Evolutionary conservation across 2,797 vertebrate species (phyloP), one percentile per base, ranked within the genome.

Genomic region (Diceros bicornis): DNA sequence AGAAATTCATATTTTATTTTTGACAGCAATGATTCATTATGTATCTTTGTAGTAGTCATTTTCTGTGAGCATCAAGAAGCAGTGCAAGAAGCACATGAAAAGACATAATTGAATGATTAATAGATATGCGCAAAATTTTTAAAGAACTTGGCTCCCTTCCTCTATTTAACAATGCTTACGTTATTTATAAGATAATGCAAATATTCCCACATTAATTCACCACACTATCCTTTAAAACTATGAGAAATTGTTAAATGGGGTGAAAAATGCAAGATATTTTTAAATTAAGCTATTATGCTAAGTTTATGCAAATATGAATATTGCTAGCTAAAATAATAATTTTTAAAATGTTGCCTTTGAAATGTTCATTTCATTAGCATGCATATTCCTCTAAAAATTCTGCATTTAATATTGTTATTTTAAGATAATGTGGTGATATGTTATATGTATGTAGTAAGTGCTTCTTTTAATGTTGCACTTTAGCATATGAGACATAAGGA

Each of bases 111-210:
- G 96, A 96, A 96, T 97, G 57, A 98, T 98, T 97, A 98, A 37
- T 69, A 97, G 93, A 98, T 64, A 4, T 71, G 50, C 75, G 29
- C 18, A 20, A 64, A 68, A 23, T 74, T 91, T 94, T 68, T 62
- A 72, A 95, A 74, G 41, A 59, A 82, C 44, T 85, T 92, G 32
- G 34, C 29, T 98, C 29, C 5, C 16, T 94, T 97, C 77, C 78
- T 97, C 85, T 97, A 74, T 95, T 98, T 97, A 98, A 78, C 78
- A 97, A 92, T 92, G 44, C 37, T 81, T 89, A 95, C 85, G 25
- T 59, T 98, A 97, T 98, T 98, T 98, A 97, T 95, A 98, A 94
- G 79, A 96, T 97, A 98, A 98, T 98, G 97, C 57, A 98, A 98
- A 98, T 98, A 97, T 96, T 82, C 72, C 57, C 57, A 81, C n/a